Evolutionary conservation across 2,797 vertebrate genomes (phyloP), one percentile per base, ranked within the genome.

Genomic region (Neopelma chrysocephalum): DNA sequence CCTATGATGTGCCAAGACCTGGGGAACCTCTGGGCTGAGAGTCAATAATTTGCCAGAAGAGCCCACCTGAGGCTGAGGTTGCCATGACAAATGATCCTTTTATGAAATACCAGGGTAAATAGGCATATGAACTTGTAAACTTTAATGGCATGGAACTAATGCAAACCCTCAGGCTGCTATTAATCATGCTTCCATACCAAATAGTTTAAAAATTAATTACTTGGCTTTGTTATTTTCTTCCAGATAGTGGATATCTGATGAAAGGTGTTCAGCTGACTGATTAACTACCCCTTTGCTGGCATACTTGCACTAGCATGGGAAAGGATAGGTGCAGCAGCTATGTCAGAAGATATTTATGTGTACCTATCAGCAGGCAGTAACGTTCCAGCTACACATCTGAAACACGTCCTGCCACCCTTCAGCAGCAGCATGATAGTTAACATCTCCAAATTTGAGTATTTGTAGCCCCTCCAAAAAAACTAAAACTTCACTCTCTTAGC

Each of bases 31-130:
- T 60, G 26, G 47, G 61, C 34, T 71, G 10, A 23, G 20, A 87
- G 42, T 57, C 82, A 87, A 89, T 66, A 2, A 57, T 83, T 60
- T 68, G 61, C 76, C 57, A 87, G 36, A 60, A 87, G 29, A 89
- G 43, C 36, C 53, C 87, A 95, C 51, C 90, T 78, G 66, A 87
- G 70, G 83, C 83, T 82, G 70, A 72, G 16, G 73, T 79, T 96
- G 70, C 70, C 62, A 90, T 82, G 83, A 94, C 70, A 82, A 95
- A 94, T 90, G 56, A 92, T 92, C 66, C 78, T 79, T 81, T 81
- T 72, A 91, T 69, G 87, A 92, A 94, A 88, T 51, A 89, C 23
- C 73, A 75, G 40, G 25, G 34, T 62, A 82, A 90, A 80, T 17
- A 53, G 50, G 54, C 69, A 87, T 12, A 76, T 1, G 6, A 82